These are phyloP conservation scores for Spondyliosoma cantharus DNA, from an alignment of 2,797 vertebrate species.

Conservation along the genomic window DNA sequence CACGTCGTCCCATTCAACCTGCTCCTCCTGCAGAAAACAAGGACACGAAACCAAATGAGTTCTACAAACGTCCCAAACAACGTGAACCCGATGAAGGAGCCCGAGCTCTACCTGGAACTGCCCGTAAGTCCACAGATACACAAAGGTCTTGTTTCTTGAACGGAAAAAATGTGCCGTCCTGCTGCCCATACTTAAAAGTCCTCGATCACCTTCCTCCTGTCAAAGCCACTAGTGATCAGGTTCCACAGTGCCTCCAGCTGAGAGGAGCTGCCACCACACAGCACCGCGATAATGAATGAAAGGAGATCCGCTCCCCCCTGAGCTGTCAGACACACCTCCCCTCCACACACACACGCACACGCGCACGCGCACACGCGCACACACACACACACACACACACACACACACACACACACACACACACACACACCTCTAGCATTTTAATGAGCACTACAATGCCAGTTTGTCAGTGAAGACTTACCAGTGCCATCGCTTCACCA, in stretches of 20 bases:
- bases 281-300: conserved; percentile 33
- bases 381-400: background rate
- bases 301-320: conserved; percentile 9
- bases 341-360: background rate
- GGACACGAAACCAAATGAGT: background rate
- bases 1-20: conserved; percentile 87
- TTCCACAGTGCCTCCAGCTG: conserved; percentile 18
- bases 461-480: conserved; percentile 9
- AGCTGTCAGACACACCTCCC: no score
- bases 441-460: background rate
- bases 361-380: background rate
- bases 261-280: background rate
- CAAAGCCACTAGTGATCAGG: conserved; percentile 22
- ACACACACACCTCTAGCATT: background rate
- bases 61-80: no score
- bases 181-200: conserved; percentile 48
- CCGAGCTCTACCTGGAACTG: conserved; percentile 78
- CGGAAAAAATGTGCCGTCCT: conserved; percentile 22
- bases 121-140: conserved; percentile 81
- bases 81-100: background rate
- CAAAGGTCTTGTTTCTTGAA: conserved; percentile 69
- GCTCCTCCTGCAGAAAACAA: conserved; percentile 81
- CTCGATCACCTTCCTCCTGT: background rate
- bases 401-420: conserved; percentile 10
- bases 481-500: conserved; percentile 39